Evolutionary conservation across 2,888 invertebrate species (phyloP).

Genomic region (Oscheius sp.): DNA sequence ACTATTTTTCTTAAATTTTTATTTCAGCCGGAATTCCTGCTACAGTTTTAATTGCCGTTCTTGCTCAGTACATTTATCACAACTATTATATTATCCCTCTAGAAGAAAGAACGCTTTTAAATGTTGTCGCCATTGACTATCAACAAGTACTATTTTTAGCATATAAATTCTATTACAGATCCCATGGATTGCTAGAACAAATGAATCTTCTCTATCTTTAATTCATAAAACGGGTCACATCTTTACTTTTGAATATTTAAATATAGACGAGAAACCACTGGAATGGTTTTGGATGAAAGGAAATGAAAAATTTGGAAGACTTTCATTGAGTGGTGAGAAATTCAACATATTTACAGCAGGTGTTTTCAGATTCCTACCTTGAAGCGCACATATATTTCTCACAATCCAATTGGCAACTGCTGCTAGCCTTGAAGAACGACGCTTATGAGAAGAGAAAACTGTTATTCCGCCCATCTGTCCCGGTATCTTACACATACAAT

Average conservation of each 20-base stretch:
- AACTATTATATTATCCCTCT: constrained; percentile 12
- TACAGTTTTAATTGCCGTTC: constrained; percentile 4
- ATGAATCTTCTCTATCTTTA: neutral
- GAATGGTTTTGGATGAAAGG: constrained; percentile 8
- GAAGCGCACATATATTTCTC: neutral
- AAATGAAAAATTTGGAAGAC: neutral
- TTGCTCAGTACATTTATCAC: constrained; percentile 22
- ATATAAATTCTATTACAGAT: neutral
- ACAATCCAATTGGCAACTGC: neutral
- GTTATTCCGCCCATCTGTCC: too few species aligned
- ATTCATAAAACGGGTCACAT: neutral
- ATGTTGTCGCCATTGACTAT: neutral
- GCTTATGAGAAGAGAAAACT: too few species aligned
- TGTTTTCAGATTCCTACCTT: neutral
- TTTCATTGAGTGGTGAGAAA: neutral
- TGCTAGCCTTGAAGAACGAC: neutral
- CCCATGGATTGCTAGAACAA: constrained; percentile 9
- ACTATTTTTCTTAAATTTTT: neutral
- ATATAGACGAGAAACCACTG: neutral
- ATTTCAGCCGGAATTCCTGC: constrained; percentile 19
- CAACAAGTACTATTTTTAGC: neutral
- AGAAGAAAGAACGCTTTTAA: constrained; percentile 4
- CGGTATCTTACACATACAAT: too few species aligned
- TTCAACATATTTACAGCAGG: neutral
- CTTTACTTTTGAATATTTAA: neutral